phyloP scores from a whole-genome alignment of 2,113 vertebrate species.

The Pantherophis guttatus region DNA sequence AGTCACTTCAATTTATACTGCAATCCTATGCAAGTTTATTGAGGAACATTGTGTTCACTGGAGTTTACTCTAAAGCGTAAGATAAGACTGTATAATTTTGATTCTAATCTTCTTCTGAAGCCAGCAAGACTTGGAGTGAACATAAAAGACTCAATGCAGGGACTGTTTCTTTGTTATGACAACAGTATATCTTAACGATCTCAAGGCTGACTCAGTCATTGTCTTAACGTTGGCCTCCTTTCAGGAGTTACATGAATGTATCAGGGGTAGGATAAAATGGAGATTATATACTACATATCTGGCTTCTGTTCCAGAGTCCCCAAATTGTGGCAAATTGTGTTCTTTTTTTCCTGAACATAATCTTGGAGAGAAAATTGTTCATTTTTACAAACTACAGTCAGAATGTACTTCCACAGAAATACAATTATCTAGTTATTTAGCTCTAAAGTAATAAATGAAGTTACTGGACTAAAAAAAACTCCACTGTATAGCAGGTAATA shows the following conservation, averaged over 20 bases:
- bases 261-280: background rate
- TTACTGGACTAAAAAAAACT: conserved; percentile 7
- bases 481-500: background rate
- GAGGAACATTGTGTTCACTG: background rate
- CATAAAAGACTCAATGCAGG: background rate
- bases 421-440: background rate
- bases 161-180: background rate
- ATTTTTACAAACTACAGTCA: background rate
- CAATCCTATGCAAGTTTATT: background rate
- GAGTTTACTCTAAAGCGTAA: background rate
- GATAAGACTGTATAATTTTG: background rate
- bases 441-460: conserved; percentile 10
- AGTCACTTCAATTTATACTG: background rate
- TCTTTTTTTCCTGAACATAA: background rate
- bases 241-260: background rate
- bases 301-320: background rate
- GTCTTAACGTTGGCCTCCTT: background rate
- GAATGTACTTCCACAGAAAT: background rate
- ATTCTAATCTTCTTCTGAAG: background rate
- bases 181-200: background rate
- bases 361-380: background rate
- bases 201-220: background rate
- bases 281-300: background rate
- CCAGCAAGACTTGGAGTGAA: background rate
- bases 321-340: background rate